Conservation (phyloP, 2,888 invertebrate genomes). For the Lysandra coridon region DNA sequence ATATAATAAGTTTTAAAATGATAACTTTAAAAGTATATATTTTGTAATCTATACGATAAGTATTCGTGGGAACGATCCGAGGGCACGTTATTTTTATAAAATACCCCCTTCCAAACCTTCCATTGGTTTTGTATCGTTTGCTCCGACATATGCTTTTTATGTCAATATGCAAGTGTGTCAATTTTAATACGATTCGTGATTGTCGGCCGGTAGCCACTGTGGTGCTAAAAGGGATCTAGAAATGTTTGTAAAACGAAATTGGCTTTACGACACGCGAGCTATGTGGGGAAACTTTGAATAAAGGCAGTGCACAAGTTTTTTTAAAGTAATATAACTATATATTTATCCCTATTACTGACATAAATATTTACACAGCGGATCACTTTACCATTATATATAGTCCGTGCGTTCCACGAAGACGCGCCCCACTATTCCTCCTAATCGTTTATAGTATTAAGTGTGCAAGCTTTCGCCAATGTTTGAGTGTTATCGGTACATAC, state of each 20-base stretch:
- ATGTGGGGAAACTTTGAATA: not conserved
- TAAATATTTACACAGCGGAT: too few species aligned
- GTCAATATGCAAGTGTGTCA: conserved; percentile 28
- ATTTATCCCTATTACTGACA: not conserved
- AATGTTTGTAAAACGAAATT: conserved; percentile 30
- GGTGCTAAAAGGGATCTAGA: conserved; percentile 41
- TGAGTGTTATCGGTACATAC: too few species aligned
- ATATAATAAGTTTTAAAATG: conserved; percentile 8
- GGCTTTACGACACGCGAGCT: conserved; percentile 13
- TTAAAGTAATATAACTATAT: not conserved
- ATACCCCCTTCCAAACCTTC: conserved; percentile 20
- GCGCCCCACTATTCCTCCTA: too few species aligned
- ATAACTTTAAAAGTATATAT: conserved; percentile 30
- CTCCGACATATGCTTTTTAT: conserved; percentile 20
- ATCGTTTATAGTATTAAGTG: too few species aligned
- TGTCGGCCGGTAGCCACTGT: conserved; percentile 24
- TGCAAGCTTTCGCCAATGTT: too few species aligned
- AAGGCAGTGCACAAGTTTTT: not conserved
- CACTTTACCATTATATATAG: too few species aligned
- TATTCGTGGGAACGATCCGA: conserved; percentile 2
- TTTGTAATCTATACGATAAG: conserved; percentile 28
- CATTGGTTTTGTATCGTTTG: not conserved
- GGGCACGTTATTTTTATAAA: conserved; percentile 25
- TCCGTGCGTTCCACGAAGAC: too few species aligned
- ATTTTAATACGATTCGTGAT: conserved; percentile 19